Conservation (phyloP, 1,140 invertebrate species). For the Aethina tumida region DNA sequence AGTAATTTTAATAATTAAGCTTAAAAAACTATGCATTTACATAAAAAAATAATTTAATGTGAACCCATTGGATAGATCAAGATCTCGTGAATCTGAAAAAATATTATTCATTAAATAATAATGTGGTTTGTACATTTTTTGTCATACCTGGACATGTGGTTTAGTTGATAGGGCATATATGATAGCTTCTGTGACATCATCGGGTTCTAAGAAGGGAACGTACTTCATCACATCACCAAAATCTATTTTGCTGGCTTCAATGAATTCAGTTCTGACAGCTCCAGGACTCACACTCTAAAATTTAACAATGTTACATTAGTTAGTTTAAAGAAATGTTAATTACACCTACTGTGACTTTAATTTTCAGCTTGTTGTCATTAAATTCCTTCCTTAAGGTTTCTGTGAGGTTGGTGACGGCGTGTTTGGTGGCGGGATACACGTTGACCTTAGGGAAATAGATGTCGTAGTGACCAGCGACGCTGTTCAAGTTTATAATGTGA, state of each 20-base stretch:
- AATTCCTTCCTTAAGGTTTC: constrained; percentile 12
- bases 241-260: background rate
- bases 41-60: too few species aligned
- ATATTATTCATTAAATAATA: too few species aligned
- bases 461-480: constrained; percentile 28
- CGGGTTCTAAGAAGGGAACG: background rate
- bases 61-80: too few species aligned
- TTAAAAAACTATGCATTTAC: too few species aligned
- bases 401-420: constrained; percentile 31
- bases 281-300: background rate
- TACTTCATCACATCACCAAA: background rate
- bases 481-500: constrained; percentile 18
- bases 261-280: background rate
- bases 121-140: too few species aligned
- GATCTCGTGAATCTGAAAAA: too few species aligned
- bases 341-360: constrained; percentile 7
- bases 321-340: background rate
- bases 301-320: constrained; percentile 1
- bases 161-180: background rate
- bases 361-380: background rate
- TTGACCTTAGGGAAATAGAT: constrained; percentile 17
- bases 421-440: constrained; percentile 41
- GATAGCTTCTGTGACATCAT: background rate
- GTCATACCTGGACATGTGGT: background rate
- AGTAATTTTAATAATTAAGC: too few species aligned